Evolutionary conservation across 92 coral and sea anemone species (phyloP).

Genomic region (Porites cylindrica): DNA sequence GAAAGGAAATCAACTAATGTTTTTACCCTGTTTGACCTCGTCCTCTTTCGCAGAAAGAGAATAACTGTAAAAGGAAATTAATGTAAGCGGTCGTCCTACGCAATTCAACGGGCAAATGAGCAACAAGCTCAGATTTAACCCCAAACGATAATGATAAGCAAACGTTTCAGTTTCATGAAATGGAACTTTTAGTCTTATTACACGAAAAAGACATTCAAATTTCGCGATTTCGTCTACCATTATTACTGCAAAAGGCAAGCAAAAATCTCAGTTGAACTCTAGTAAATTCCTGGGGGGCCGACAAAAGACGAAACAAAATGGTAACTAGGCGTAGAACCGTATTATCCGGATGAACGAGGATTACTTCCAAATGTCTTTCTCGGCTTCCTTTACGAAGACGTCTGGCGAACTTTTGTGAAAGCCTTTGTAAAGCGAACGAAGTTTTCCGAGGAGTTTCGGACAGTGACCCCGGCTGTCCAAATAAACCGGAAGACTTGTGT

Average conservation of each 20-base stretch:
- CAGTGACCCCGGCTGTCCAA: slow-evolving; percentile 5
- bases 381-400: not conserved
- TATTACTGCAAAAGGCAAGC: not conserved
- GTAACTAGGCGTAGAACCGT: not conserved
- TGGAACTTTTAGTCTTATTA: no score
- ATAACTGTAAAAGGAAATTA: not conserved
- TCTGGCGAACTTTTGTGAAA: not conserved
- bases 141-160: not conserved
- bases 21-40: slow-evolving; percentile 1
- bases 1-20: not conserved
- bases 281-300: not conserved
- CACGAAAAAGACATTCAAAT: not conserved
- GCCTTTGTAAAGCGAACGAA: not conserved
- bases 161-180: not conserved
- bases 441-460: not conserved
- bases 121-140: not conserved
- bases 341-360: slow-evolving; percentile 15
- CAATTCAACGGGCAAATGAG: not conserved
- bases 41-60: not conserved
- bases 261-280: not conserved
- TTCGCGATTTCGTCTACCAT: not conserved
- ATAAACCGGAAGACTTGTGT: slow-evolving; percentile 26
- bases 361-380: not conserved
- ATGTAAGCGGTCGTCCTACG: not conserved
- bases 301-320: not conserved